Base-by-base conservation (phyloP, 2,797 vertebrate genomes). In the Acestrorhynchus altus region DNA sequence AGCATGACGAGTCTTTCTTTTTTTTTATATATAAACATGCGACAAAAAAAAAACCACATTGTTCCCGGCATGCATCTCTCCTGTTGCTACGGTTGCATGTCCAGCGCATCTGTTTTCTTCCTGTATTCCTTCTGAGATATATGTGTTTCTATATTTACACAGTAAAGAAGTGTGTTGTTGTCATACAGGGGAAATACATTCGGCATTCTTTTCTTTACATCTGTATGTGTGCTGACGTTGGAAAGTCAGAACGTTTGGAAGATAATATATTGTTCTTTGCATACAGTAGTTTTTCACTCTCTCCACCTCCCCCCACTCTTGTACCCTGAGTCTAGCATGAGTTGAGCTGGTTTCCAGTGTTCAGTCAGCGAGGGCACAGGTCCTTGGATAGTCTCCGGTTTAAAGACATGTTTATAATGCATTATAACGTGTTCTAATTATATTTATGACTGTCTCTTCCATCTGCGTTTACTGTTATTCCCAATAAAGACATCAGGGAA, bases 241-340 rank as follows among this genome's bases (percentile, higher is more conserved):
- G 77, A 81, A 73, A 74, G 70, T 75, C 0, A 92, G 80, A 94
- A 92, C 92, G 92, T 85, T 93, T 95, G 95, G 95, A 93, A 92
- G 94, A 95, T 95, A 93, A 92, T 94, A 92, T 94, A 93, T 91
- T 94, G 92, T 94, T 93, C 91, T 94, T 89, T 96, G 96, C 94
- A 96, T 98, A 97, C 96, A 95, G 96, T 93, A 89, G 91, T 96
- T 94, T 88, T 1, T 68, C 15, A 1, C 31, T 54, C 52, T 13
- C 6, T 15, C 26, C 28, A 26, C 35, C 28, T 20, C n/a, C 35
- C 28, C n/a, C 24, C 47, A 9, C n/a, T 15, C 65, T 63, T 94
- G 95, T 94, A 93, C 96, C 97, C 97, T 98, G 97, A 99, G 96
- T 98, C 96, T 94, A 96, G 92, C 95, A 94, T 94, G 92, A 88